phyloP scores from a whole-genome alignment of 2,113 vertebrate genomes.

The Tetraodon nigroviridis region DNA sequence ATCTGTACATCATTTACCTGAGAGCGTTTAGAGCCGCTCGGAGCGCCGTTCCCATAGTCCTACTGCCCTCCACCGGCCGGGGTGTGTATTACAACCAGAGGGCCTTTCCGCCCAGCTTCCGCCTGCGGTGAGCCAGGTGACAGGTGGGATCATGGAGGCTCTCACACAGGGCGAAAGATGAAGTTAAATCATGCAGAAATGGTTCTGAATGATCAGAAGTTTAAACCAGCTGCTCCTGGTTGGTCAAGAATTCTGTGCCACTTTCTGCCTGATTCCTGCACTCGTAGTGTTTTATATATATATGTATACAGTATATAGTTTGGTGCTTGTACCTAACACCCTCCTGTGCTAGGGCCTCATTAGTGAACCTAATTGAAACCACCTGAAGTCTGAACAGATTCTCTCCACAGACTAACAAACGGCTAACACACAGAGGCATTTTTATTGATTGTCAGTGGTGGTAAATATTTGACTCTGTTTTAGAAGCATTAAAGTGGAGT shows the following conservation, averaged over 20 bases:
- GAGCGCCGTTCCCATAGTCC: slow-evolving; percentile 58
- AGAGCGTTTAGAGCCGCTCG: not conserved
- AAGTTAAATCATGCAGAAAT: not conserved
- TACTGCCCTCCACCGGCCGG: slow-evolving; percentile 75
- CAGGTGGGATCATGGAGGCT: not conserved
- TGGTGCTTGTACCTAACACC: not conserved
- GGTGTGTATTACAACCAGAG: slow-evolving; percentile 44
- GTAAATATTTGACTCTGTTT: slow-evolving; percentile 1
- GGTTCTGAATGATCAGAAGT: too few species aligned
- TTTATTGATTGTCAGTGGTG: not conserved
- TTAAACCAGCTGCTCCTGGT: too few species aligned
- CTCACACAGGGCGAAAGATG: not conserved
- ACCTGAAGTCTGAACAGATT: not conserved
- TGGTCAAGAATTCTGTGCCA: not conserved
- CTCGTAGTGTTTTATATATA: too few species aligned
- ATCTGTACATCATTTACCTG: not conserved
- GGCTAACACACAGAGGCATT: not conserved
- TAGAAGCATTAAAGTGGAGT: not conserved
- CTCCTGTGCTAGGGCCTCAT: slow-evolving; percentile 1
- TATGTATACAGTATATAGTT: too few species aligned
- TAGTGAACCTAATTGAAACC: not conserved
- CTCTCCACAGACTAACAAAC: too few species aligned
- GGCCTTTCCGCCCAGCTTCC: not conserved
- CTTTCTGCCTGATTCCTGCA: not conserved
- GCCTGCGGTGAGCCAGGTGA: not conserved